Conservation (phyloP, 1,140 invertebrate species). For the Rhopalosiphum maidis region DNA sequence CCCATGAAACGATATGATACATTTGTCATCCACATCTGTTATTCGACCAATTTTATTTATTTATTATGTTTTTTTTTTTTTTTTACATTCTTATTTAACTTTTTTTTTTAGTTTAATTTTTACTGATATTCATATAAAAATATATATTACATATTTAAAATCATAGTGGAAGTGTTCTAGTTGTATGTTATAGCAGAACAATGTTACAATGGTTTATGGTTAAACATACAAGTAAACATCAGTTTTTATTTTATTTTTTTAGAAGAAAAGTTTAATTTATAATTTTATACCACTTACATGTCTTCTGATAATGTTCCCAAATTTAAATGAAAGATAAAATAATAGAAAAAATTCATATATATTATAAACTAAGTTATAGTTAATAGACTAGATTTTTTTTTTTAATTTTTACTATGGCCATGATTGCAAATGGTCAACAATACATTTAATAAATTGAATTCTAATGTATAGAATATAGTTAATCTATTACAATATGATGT, state of each 20-base stretch:
- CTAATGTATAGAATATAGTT: conserved; percentile 29
- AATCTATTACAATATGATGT: not conserved
- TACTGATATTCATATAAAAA: not conserved
- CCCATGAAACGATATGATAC: not conserved
- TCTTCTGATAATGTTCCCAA: not conserved
- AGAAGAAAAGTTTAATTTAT: not conserved
- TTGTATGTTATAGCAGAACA: not conserved
- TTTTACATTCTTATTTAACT: conserved; percentile 41
- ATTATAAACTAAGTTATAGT: not conserved
- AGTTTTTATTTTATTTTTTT: not conserved
- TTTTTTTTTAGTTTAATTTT: conserved; percentile 32
- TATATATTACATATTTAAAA: too few relatives aligned
- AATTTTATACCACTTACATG: not conserved
- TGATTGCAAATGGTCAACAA: conserved; percentile 10
- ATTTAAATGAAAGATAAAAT: not conserved
- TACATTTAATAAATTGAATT: conserved; percentile 6
- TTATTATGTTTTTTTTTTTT: not conserved
- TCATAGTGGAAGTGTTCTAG: not conserved
- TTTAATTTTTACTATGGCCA: conserved; percentile 32
- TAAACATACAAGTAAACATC: not conserved
- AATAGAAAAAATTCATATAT: not conserved
- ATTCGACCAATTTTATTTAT: conserved; percentile 38
- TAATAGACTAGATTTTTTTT: conserved; percentile 21
- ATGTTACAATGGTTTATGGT: not conserved
- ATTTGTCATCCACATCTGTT: conserved; percentile 14